Evolutionary conservation across 1,140 invertebrate genomes (phyloP).

Genomic region (Charaxes varanes): DNA sequence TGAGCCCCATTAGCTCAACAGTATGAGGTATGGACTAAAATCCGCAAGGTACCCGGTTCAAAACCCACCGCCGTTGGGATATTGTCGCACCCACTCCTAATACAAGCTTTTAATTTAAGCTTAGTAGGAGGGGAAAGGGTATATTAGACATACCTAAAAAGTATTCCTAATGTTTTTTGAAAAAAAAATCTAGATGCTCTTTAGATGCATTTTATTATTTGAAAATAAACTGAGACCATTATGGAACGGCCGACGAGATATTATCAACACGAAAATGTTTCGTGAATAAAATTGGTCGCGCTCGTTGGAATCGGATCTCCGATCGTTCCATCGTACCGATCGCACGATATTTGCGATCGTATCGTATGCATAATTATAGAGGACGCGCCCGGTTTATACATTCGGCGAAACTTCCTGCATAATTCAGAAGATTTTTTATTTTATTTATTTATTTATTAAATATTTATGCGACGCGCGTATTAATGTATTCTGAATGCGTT

Average conservation of each 20-base stretch:
- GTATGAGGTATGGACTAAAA: too few species aligned
- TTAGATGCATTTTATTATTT: slow-evolving; percentile 67
- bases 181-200: too few species aligned
- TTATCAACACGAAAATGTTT: slow-evolving; percentile 58
- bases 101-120: too few species aligned
- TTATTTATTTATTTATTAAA: slow-evolving; percentile 7
- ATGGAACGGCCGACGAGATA: slow-evolving; percentile 44
- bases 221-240: slow-evolving; percentile 49
- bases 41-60: too few species aligned
- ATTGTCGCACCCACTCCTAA: too few species aligned
- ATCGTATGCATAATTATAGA: slow-evolving; percentile 63
- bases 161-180: too few species aligned
- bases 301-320: slow-evolving; percentile 42
- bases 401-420: slow-evolving; percentile 39
- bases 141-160: too few species aligned
- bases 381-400: slow-evolving; percentile 32
- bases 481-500: slow-evolving; percentile 8
- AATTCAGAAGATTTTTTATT: slow-evolving; percentile 29
- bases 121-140: too few species aligned
- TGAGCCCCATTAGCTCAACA: too few species aligned
- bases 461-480: slow-evolving; percentile 2
- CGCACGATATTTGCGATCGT: slow-evolving; percentile 46
- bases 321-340: slow-evolving; percentile 36
- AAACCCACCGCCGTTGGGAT: too few species aligned
- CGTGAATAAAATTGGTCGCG: slow-evolving; percentile 67